phyloP scores from a whole-genome alignment of 2,797 vertebrate species.

The Simalia tracyae region DNA sequence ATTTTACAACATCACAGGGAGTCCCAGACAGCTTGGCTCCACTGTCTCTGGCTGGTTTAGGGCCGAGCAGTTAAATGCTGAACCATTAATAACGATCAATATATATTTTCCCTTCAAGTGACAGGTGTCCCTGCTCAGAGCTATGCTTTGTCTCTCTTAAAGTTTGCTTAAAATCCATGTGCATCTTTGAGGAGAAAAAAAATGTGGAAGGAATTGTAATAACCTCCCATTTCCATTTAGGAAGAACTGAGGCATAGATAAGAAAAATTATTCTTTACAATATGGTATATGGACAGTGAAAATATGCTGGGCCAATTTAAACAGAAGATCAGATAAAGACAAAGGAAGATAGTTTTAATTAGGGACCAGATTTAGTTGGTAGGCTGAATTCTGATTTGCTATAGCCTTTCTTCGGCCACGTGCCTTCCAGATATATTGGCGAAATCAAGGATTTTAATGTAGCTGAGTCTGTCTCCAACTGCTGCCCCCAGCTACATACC shows the following conservation, averaged over 20 bases:
- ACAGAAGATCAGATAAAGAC: slow-evolving; percentile 67
- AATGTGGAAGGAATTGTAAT: slow-evolving; percentile 29
- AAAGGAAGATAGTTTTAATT: slow-evolving; percentile 45
- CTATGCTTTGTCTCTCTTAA: slow-evolving; percentile 54
- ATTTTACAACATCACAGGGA: slow-evolving; percentile 64
- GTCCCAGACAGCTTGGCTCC: slow-evolving; percentile 59
- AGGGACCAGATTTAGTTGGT: neutral
- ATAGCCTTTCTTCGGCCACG: neutral
- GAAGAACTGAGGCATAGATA: slow-evolving; percentile 18
- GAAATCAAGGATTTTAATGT: neutral
- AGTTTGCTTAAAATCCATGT: slow-evolving; percentile 63
- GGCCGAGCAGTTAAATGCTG: slow-evolving; percentile 52
- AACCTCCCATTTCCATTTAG: slow-evolving; percentile 59
- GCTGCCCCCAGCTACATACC: neutral
- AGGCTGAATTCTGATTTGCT: neutral
- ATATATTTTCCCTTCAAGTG: slow-evolving; percentile 46
- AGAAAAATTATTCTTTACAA: slow-evolving; percentile 73
- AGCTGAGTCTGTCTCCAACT: neutral
- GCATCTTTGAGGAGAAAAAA: slow-evolving; percentile 57
- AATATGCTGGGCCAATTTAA: slow-evolving; percentile 69
- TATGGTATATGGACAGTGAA: slow-evolving; percentile 73
- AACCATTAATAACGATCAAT: slow-evolving; percentile 52
- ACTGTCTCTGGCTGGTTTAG: slow-evolving; percentile 48
- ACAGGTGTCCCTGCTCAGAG: slow-evolving; percentile 54
- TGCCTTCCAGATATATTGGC: neutral